A percentile compares a stretch with the other conserved stretches of the same genome.
These are phyloP conservation scores for Oreocharis arfaki DNA, from an alignment of 2,113 vertebrate genomes.

Conservation along the genomic window DNA sequence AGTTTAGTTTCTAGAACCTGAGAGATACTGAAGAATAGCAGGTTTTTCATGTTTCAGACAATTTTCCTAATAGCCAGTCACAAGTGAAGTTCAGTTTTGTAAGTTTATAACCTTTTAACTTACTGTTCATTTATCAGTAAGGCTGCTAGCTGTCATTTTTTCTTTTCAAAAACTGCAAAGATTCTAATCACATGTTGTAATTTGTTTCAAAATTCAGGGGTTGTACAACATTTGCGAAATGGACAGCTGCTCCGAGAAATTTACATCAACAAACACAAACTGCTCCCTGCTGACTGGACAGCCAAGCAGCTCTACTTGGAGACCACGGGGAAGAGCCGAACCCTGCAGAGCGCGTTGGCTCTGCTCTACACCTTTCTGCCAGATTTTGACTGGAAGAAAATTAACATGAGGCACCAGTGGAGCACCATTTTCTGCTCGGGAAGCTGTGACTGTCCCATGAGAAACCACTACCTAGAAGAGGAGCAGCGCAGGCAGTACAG, in stretches of 20 bases:
- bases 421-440: conserved; percentile 91
- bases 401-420: conserved; percentile 87
- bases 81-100: not conserved
- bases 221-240: conserved; percentile 91
- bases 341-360: conserved; percentile 89
- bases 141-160: not conserved
- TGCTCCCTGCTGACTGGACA: conserved; percentile 80
- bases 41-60: not conserved
- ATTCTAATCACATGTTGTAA: not conserved
- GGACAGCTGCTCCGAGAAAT: conserved; percentile 85
- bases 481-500: conserved; percentile 92
- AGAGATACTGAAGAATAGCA: not conserved
- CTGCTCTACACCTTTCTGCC: conserved; percentile 89
- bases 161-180: not conserved
- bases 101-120: not conserved
- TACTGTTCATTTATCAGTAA: not conserved
- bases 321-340: conserved; percentile 92
- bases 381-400: conserved; percentile 86
- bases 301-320: conserved; percentile 87
- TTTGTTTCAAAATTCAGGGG: conserved; percentile 68
- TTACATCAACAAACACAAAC: conserved; percentile 83
- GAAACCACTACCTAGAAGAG: conserved; percentile 88
- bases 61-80: not conserved
- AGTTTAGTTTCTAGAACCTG: not conserved
- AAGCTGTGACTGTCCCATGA: conserved; percentile 87